Conservation (phyloP, 2,888 invertebrate species). For the Stenchaetothrips biformis region DNA sequence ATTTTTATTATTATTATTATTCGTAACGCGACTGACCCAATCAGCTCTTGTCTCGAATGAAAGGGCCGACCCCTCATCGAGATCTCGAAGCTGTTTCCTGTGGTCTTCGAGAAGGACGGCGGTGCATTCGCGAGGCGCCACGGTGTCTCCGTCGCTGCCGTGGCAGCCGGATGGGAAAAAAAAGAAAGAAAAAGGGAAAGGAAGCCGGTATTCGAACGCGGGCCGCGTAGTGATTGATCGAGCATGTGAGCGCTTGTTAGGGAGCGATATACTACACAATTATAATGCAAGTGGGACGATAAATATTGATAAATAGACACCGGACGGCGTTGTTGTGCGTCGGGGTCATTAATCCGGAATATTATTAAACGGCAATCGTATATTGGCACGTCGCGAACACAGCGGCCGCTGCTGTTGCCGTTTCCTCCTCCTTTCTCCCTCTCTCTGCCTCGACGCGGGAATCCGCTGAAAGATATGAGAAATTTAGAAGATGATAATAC, state of each 20-base stretch:
- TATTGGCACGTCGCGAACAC: conserved; percentile 9
- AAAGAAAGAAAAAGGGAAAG: too few relatives aligned
- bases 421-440: neutral
- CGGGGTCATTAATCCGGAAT: neutral
- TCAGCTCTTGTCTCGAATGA: too few relatives aligned
- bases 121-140: too few relatives aligned
- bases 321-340: neutral
- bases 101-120: too few relatives aligned
- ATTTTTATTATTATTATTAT: too few relatives aligned
- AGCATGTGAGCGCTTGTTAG: conserved; percentile 17
- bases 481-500: neutral
- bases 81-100: too few relatives aligned
- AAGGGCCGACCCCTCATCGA: too few relatives aligned
- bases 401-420: neutral
- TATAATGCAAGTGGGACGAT: conserved; percentile 21
- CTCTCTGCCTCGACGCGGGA: neutral
- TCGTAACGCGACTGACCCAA: too few relatives aligned
- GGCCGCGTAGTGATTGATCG: neutral
- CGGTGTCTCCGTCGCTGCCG: too few relatives aligned
- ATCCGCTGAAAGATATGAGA: neutral
- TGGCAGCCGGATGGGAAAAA: neutral
- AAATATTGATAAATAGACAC: conserved; percentile 25
- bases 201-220: neutral
- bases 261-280: conserved; percentile 21
- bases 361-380: conserved; percentile 23